A percentile compares a stretch with the other conserved stretches of the same genome.
Conservation (phyloP, 2,113 vertebrate species). For the Chiloscyllium plagiosum region DNA sequence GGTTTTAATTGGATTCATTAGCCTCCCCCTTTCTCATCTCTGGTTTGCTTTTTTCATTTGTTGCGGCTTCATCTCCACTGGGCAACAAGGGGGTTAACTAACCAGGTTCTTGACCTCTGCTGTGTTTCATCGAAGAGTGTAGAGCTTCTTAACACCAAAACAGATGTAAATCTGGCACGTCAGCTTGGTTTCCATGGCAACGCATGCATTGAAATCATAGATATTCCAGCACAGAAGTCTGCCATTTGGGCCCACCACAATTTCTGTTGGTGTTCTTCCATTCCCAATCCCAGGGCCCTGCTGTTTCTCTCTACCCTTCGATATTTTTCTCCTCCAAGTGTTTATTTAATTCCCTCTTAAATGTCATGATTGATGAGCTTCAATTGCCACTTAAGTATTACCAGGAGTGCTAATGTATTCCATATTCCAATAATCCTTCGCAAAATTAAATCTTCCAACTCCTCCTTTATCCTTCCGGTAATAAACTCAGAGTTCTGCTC, state of each 20-base stretch:
- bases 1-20: not conserved
- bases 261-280: not conserved
- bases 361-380: not conserved
- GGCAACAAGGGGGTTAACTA: not conserved
- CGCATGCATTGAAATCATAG: not conserved
- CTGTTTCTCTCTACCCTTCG: not conserved
- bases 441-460: not conserved
- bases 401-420: not conserved
- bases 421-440: not conserved
- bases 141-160: not conserved
- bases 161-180: not conserved
- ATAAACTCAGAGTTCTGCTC: not conserved
- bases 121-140: not conserved
- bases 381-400: not conserved
- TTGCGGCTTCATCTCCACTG: not conserved
- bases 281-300: not conserved
- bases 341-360: not conserved
- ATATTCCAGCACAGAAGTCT: not conserved
- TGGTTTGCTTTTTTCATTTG: not conserved
- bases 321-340: not conserved
- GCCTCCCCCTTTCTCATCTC: not conserved
- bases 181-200: not conserved
- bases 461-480: not conserved
- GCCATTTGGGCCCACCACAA: not conserved
- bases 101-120: not conserved